Evolutionary conservation across 1,140 invertebrate genomes (phyloP), one percentile per base, ranked within the genome.

Genomic region (Theocolax elegans): DNA sequence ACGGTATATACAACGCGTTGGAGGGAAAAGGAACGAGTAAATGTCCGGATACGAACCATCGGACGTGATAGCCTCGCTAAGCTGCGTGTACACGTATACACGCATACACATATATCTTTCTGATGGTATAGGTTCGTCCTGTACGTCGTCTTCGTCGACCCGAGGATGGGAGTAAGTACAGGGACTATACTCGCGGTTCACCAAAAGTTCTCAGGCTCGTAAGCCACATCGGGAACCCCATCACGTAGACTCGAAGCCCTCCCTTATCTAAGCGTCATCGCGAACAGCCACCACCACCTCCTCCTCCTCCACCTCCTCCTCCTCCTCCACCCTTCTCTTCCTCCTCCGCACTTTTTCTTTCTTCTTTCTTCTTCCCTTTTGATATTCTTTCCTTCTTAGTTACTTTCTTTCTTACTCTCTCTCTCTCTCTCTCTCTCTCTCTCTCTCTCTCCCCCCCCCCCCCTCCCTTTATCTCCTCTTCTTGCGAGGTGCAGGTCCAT

Each of bases 261-360:
- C 81, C 81, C 82, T 85, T 85, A 85, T 85, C 84, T 84, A 69
- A 78, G 78, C 83, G 79, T 85, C 84, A 85, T 85, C 84, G 75
- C 73, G 79, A 79, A 74, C 75, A 72, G 49, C 62, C 73, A 56
- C 74, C 67, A 68, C 72, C 62, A 67, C 69, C 44, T 63, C 72
- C 62, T 53, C 71, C 46, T 49, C 44, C 63, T 75, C 63, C 31
- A 6, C 10, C 60, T 31, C 65, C 66, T 74, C 65, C 62, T 49
- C 31, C 73, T 58, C 68, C 58, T 60, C 65, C 49, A 54, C 67
- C 70, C 59, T 69, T 67, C 67, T 74, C 64, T 62, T 54, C 25
- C 17, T 53, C 71, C 60, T 53, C 12, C 3, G 15, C 15, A 9
- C 13, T 15, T 27, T 60, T 67, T 74, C 49, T 46, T 40, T 40